Conservation (phyloP, 2,888 invertebrate genomes). For the Drosophila parthenogenetica region DNA sequence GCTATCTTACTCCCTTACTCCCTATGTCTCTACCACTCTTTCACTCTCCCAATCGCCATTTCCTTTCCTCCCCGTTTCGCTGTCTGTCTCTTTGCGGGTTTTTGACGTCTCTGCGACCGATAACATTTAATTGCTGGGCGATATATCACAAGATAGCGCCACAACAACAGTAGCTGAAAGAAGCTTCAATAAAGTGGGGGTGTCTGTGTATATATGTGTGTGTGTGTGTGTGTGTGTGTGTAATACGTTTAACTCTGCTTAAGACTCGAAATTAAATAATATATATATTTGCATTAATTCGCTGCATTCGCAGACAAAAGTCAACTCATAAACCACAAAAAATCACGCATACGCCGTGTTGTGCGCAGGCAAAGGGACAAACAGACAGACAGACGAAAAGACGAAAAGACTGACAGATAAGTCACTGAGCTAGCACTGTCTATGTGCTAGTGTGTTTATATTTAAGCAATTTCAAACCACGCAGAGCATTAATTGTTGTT, state of each 20-base stretch:
- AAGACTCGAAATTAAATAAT: slow-evolving; percentile 46
- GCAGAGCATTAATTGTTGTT: slow-evolving; percentile 65
- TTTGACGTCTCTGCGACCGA: slow-evolving; percentile 67
- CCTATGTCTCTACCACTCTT: not conserved
- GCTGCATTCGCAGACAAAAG: slow-evolving; percentile 34
- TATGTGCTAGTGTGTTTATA: slow-evolving; percentile 39
- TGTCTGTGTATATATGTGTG: not conserved
- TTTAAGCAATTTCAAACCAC: slow-evolving; percentile 57
- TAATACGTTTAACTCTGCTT: not conserved
- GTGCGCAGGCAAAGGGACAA: slow-evolving; percentile 19
- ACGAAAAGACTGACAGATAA: not conserved
- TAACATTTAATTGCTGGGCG: slow-evolving; percentile 76
- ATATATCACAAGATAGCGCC: slow-evolving; percentile 75
- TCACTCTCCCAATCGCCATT: slow-evolving; percentile 12
- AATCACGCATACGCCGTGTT: slow-evolving; percentile 70
- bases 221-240: not conserved
- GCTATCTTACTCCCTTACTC: slow-evolving; percentile 14
- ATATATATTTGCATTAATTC: slow-evolving; percentile 50
- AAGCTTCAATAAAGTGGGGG: slow-evolving; percentile 1
- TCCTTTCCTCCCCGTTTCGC: slow-evolving; percentile 5
- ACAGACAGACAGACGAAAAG: slow-evolving; percentile 4
- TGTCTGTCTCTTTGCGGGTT: slow-evolving; percentile 28
- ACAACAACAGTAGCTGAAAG: slow-evolving; percentile 2
- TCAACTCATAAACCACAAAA: slow-evolving; percentile 47
- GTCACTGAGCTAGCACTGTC: not conserved